These are phyloP conservation scores for Pachymerium ferrugineum DNA, from an alignment of 2,888 invertebrate species.

Conservation along the genomic window DNA sequence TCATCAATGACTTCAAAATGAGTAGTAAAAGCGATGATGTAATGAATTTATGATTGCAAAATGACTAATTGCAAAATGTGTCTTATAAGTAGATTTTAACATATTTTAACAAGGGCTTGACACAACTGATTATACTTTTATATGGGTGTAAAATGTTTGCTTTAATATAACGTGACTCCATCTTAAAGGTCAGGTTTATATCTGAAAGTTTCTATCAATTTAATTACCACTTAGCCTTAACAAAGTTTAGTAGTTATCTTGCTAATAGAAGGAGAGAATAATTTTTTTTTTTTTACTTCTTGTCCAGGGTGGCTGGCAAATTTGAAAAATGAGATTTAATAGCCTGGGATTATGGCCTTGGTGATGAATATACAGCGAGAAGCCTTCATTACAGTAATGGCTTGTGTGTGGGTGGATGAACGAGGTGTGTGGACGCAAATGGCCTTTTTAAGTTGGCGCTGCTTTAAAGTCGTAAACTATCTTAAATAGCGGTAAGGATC, in stretches of 20 bases:
- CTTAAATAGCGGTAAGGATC: not conserved
- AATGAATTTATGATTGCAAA: no score
- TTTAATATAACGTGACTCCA: no score
- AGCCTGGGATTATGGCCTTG: conserved; percentile 1
- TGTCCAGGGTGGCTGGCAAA: not conserved
- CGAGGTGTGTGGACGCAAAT: not conserved
- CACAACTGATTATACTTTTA: no score
- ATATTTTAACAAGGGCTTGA: no score
- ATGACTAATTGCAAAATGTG: no score
- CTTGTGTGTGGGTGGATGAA: conserved; percentile 5
- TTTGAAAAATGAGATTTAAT: conserved; percentile 16
- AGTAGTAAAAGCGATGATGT: no score
- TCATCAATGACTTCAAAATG: no score
- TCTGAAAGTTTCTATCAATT: not conserved
- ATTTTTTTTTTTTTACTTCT: no score
- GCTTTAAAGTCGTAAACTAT: not conserved
- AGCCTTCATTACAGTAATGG: not conserved
- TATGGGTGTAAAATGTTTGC: no score
- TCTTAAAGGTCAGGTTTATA: no score
- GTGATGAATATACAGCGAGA: not conserved
- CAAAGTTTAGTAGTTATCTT: not conserved
- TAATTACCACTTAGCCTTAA: not conserved
- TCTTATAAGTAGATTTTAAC: no score
- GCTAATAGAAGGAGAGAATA: not conserved
- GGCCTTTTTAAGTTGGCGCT: not conserved